A percentile compares a stretch with the other conserved stretches of the same genome.
phyloP scores from a whole-genome alignment of 2,113 vertebrate species.

The Archilochus colubris region DNA sequence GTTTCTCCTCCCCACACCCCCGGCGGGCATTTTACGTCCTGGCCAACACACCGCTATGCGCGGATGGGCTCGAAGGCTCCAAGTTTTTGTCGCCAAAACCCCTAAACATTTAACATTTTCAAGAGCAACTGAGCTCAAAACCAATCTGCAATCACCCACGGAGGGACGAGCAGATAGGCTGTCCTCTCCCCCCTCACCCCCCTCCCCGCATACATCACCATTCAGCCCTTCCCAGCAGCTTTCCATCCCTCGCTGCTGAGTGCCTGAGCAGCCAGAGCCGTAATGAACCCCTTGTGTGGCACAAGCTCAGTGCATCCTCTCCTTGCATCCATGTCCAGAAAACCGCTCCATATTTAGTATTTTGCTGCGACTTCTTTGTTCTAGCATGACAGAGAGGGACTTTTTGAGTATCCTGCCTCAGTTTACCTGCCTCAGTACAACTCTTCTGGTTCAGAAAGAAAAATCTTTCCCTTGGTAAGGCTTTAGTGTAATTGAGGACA shows the following conservation, averaged over 20 bases:
- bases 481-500: not conserved
- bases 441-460: not conserved
- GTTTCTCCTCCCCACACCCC: too few species aligned
- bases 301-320: rapidly evolving
- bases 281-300: not conserved
- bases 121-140: not conserved
- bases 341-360: not conserved
- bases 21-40: not conserved
- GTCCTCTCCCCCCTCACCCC: too few species aligned
- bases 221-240: not conserved
- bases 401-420: not conserved
- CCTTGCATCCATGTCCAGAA: not conserved
- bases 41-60: not conserved
- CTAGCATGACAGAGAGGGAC: not conserved
- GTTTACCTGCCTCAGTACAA: not conserved
- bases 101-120: not conserved
- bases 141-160: rapidly evolving
- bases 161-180: not conserved
- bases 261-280: not conserved
- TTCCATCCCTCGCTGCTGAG: too few species aligned
- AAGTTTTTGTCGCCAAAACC: not conserved
- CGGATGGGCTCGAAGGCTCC: rapidly evolving
- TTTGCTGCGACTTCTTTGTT: not conserved
- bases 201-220: not conserved
- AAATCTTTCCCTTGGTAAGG: not conserved